Evolutionary conservation across 2,797 vertebrate species (phyloP), one percentile per base, ranked within the genome.

Genomic region (Crocodylus rhombifer): DNA sequence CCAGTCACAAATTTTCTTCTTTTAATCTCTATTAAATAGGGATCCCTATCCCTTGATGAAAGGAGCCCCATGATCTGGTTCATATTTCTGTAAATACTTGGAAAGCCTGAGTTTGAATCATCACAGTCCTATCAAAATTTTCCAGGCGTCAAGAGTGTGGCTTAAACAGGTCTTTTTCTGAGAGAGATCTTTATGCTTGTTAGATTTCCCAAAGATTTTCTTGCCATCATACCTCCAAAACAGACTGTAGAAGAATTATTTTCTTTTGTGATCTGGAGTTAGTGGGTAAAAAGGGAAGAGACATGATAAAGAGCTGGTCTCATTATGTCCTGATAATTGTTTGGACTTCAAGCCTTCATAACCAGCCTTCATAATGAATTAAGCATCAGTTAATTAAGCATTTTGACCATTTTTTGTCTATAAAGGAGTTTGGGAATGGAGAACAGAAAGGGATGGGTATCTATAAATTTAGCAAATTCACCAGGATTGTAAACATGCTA

Each of bases 371-470:
- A 11, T 15, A 4, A 42, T 42, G 42, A 42, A 1, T 79, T 64
- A 42, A 6, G 12, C n/a, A 71, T 60, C 18, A 28, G 2, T 11
- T 51, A 6, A 0, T 63, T 63, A 0, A 10, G 36, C 56, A 20
- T 2, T 51, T 51, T 69, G 30, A 4, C 7, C 9, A 3, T 25
- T 84, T 9, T 23, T 83, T 73, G 62, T 30, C 1, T 13, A 82
- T 5, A 0, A 1, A 5, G 36, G 67, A 4, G 0, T 20, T n/a
- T 23, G 74, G 14, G 23, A 77, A 0, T 42, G 57, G 51, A 2
- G 25, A 4, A 12, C 5, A 0, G 3, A 18, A 2, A 20, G 14
- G 30, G 55, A 25, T 21, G 67, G 51, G 4, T 0, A 0, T 6
- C 14, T 20, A 0, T 4, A 14, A 4, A 14, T 17, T 57, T 77